A percentile compares a stretch with the other conserved stretches of the same genome.
These are phyloP conservation scores for Euwallacea fornicatus DNA, from an alignment of 1,140 invertebrate species.

Conservation along the genomic window DNA sequence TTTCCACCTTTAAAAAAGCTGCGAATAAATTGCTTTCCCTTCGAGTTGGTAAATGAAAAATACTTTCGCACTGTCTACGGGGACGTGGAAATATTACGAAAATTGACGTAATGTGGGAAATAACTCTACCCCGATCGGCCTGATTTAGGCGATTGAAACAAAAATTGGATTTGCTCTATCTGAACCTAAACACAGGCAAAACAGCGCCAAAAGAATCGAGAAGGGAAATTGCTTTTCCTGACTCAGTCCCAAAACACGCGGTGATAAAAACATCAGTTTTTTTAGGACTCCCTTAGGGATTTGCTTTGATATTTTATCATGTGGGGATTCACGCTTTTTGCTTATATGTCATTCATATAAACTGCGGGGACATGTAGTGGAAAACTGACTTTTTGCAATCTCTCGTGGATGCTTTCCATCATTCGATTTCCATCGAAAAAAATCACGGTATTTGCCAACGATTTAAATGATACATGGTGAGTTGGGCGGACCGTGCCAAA, in stretches of 20 bases:
- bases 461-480: too few relatives aligned
- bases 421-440: too few relatives aligned
- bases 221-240: slow-evolving; percentile 4
- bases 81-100: slow-evolving; percentile 12
- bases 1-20: slow-evolving; percentile 3
- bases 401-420: too few relatives aligned
- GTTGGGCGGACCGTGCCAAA: too few relatives aligned
- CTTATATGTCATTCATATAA: background rate
- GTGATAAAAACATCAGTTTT: slow-evolving; percentile 6
- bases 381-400: background rate
- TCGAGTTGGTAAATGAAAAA: slow-evolving; percentile 12
- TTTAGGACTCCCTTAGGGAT: background rate
- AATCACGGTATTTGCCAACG: too few relatives aligned
- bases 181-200: background rate
- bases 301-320: slow-evolving; percentile 7
- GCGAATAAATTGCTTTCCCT: slow-evolving; percentile 10
- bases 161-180: slow-evolving; percentile 5
- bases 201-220: background rate
- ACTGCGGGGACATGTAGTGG: background rate
- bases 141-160: background rate
- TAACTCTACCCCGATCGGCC: background rate
- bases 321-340: slow-evolving; percentile 1
- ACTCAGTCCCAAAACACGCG: background rate
- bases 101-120: slow-evolving; percentile 1
- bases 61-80: slow-evolving; percentile 1